A percentile compares a stretch with the other conserved stretches of the same genome.
phyloP scores from a whole-genome alignment of 2,797 vertebrate genomes.

The Micrastur ruficollis region DNA sequence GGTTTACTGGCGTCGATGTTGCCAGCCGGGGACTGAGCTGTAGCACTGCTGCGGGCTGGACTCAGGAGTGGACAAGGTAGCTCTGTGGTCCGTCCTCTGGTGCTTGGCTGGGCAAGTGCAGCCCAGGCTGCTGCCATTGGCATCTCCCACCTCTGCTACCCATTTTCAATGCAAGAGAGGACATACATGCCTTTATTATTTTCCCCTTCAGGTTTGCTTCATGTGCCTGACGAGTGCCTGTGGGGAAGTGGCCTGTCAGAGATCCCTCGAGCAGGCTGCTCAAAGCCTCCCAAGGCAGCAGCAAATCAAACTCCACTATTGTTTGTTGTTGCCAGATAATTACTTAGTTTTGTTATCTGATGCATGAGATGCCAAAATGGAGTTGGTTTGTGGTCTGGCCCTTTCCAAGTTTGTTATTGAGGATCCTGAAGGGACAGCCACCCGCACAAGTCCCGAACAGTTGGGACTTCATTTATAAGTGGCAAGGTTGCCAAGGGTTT shows the following conservation, averaged over 20 bases:
- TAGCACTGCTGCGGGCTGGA: background rate
- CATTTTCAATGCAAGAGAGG: background rate
- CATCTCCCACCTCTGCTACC: background rate
- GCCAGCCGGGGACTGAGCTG: accelerated
- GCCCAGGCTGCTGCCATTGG: accelerated
- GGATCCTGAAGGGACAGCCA: background rate
- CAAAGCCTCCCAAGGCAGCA: background rate
- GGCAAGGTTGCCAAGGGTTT: background rate
- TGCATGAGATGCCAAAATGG: background rate
- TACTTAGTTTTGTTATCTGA: background rate
- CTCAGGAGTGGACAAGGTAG: accelerated
- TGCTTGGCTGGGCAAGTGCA: accelerated
- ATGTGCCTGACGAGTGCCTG: background rate
- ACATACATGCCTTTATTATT: background rate
- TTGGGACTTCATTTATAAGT: background rate
- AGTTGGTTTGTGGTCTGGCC: background rate
- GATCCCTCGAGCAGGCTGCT: background rate
- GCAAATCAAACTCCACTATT: background rate
- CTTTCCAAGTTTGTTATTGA: background rate
- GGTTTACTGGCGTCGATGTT: accelerated
- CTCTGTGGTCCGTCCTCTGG: background rate
- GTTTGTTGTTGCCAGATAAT: background rate
- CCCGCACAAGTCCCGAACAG: accelerated
- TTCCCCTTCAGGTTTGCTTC: background rate
- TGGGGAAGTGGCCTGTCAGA: background rate